Evolutionary conservation across 2,797 vertebrate species (phyloP).

Genomic region (Lycodopsis pacificus): DNA sequence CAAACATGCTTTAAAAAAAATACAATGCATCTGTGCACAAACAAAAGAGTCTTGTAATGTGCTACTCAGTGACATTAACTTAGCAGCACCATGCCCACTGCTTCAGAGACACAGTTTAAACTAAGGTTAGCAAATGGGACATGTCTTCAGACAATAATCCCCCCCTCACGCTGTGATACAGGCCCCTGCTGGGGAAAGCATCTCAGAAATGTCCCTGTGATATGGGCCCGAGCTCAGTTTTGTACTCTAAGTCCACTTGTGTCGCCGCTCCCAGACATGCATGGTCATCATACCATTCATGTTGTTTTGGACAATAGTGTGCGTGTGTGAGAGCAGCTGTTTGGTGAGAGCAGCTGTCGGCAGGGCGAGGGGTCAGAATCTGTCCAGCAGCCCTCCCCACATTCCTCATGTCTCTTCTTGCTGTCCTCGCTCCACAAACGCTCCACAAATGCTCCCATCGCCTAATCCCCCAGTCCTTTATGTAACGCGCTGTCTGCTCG

Average conservation of each 20-base stretch:
- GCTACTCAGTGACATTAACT: neutral
- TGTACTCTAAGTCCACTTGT: neutral
- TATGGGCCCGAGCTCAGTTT: slow-evolving; percentile 12
- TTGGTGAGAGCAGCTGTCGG: slow-evolving; percentile 64
- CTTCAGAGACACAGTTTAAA: neutral
- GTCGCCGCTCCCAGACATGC: slow-evolving; percentile 16
- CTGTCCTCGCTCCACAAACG: slow-evolving; percentile 42
- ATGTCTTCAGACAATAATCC: neutral
- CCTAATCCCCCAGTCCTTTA: slow-evolving; percentile 62
- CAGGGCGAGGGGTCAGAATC: slow-evolving; percentile 41
- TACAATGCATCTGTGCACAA: neutral
- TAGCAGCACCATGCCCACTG: neutral
- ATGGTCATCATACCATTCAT: slow-evolving; percentile 32
- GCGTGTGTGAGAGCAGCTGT: slow-evolving; percentile 57
- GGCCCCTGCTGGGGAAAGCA: slow-evolving; percentile 16
- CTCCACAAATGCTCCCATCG: slow-evolving; percentile 33
- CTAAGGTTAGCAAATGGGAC: neutral
- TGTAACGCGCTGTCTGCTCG: slow-evolving; percentile 47
- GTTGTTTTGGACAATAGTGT: slow-evolving; percentile 15
- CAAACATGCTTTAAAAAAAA: too few relatives aligned
- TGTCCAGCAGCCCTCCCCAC: slow-evolving; percentile 37
- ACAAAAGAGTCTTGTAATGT: neutral
- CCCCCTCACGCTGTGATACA: neutral
- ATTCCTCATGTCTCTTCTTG: slow-evolving; percentile 56
- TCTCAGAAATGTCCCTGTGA: slow-evolving; percentile 34